Evolutionary conservation across 2,888 invertebrate species (phyloP), one percentile per base, ranked within the genome.

Genomic region (Allophyes oxyacanthae): DNA sequence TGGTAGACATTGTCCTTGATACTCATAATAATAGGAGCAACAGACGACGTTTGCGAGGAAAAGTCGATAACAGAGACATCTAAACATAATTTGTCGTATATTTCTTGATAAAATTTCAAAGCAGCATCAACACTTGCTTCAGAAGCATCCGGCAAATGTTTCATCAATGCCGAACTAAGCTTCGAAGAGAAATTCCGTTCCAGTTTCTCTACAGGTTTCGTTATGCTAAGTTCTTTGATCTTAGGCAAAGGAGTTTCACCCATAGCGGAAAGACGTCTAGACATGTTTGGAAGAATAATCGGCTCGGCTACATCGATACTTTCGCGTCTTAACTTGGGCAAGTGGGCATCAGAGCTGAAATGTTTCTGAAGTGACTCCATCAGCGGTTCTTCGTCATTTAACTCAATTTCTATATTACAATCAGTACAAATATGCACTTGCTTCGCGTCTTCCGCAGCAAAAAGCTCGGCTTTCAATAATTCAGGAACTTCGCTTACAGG

Each of bases 1-100:
- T 94, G 93, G 55, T 94, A 93, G 0, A 94, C 94, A 38, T 94
- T 94, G 58, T 94, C 94, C 26, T 92, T 90, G 28, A 94, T 94
- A 52, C 93, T 93, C 94, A 94, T 93, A 1, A 94, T 93, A 0
- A 94, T 93, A 0, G 94, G 94, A 6, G 94, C 94, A 0, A 94
- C 94, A 0, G 93, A 87, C 50, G 89, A 87, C 0, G 91, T 89
- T 51, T 90, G 88, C 0, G 85, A 70, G 0, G 90, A 83, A 64
- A 94, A 94, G 46, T 94, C 94, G 0, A 90, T 84, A 11, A 49
- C 41, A 0, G 80, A 61, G 0, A 91, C 84, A 14, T 91, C 90
- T n/a, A 79, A 77, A 32, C 85, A 88, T 0, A 94, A 72, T 28
- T 88, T 90, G 11, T 90, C 89, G 56, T 84, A 90, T 0, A 85